Base-by-base conservation (phyloP, 2,113 vertebrate genomes). In the Scalopus aquaticus region DNA sequence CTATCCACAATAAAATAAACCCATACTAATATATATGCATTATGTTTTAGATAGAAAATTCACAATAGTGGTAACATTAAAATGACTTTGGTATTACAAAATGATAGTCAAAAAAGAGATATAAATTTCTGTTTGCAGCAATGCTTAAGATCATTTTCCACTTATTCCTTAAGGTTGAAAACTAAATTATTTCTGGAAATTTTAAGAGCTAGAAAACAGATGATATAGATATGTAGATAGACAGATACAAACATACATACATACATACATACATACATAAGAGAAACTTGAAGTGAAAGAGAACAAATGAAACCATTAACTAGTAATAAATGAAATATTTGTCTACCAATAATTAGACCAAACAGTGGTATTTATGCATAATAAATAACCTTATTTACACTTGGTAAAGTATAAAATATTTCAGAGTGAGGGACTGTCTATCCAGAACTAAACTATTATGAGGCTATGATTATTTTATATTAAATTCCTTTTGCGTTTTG, bases 401-500 rank as follows among this genome's bases (percentile, higher is more conserved):
- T 96, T 96, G 81, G 39, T 86, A 89, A 97, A 32, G 30, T 28
- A 97, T 88, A 81, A 96, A 97, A 94, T 96, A 44, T 90, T 96
- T 97, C 84, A 97, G 44, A 91, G 26, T 92, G 79, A 91, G 17
- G 22, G 74, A 92, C 9, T 72, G 9, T 39, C 82, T 96, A 15
- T 95, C 70, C 72, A 95, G 56, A 96, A 76, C 37, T 96, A 81
- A 72, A 93, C 88, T 91, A 88, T 35, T 96, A 39, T 96, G 65
- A 97, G 67, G 39, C 12, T 87, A 44, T 93, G 83, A 96, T 85
- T 96, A 89, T 94, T 98, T 98, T 96, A 97, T 89, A 95, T 97
- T 97, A 93, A 79, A 97, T 97, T 91, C 95, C 89, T 97, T 95
- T 96, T 51, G 62, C 37, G 93, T 96, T 97, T 89, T 92, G 98